Percentiles rank a stretch among this genome's conserved stretches.
These are phyloP conservation scores for Drosophila borborema DNA, from an alignment of 2,888 invertebrate species.

Conservation along the genomic window DNA sequence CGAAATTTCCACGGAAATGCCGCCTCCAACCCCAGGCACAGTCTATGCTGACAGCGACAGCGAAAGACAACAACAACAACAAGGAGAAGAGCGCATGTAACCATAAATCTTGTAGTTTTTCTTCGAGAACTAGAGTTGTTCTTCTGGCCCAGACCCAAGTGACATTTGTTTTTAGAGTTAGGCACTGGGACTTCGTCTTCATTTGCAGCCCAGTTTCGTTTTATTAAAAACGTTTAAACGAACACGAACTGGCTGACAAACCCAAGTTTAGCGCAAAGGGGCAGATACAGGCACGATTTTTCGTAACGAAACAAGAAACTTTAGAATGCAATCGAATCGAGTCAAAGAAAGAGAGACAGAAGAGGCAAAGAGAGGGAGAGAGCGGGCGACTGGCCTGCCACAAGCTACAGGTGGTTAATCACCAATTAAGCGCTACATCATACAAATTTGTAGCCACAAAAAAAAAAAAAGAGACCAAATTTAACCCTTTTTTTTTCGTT, in stretches of 20 bases:
- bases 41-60: slow-evolving; percentile 57
- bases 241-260: slow-evolving; percentile 47
- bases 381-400: slow-evolving; percentile 19
- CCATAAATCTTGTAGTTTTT: slow-evolving; percentile 67
- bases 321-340: slow-evolving; percentile 51
- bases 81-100: slow-evolving; percentile 43
- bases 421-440: slow-evolving; percentile 84
- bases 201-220: slow-evolving; percentile 59
- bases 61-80: slow-evolving; percentile 26
- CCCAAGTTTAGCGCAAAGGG: slow-evolving; percentile 29
- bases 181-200: slow-evolving; percentile 63
- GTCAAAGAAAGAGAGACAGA: neutral
- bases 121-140: slow-evolving; percentile 62
- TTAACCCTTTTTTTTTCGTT: slow-evolving; percentile 57
- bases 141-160: slow-evolving; percentile 37
- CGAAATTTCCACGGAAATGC: slow-evolving; percentile 71
- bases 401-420: slow-evolving; percentile 84
- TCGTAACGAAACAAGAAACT: slow-evolving; percentile 44
- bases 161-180: slow-evolving; percentile 61
- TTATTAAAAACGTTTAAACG: slow-evolving; percentile 55
- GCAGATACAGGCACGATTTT: slow-evolving; percentile 63
- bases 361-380: neutral
- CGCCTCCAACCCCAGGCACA: slow-evolving; percentile 18
- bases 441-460: slow-evolving; percentile 82
- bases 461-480: slow-evolving; percentile 4